Evolutionary conservation across 2,888 invertebrate species (phyloP).

Genomic region (Sminthurides aquaticus): DNA sequence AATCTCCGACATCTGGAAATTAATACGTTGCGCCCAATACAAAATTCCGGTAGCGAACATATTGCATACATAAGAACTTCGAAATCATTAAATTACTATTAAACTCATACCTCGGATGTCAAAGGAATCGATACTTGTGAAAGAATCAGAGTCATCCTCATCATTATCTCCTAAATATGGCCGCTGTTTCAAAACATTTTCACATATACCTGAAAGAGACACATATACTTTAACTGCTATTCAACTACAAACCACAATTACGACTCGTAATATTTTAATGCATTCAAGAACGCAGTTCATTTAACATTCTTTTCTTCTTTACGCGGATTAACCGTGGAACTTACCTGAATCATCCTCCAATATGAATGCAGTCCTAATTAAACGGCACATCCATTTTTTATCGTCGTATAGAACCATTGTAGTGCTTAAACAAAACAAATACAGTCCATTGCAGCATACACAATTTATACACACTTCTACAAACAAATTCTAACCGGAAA

Average conservation of each 20-base stretch:
- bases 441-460: no score
- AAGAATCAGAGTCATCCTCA: constrained; percentile 34
- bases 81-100: neutral
- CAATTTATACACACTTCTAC: no score
- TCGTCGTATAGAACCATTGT: constrained; percentile 90
- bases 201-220: constrained; percentile 35
- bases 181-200: constrained; percentile 39
- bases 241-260: neutral
- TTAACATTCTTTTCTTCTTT: no score
- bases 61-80: neutral
- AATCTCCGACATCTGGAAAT: constrained; percentile 50
- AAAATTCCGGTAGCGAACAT: no score
- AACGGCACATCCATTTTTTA: constrained; percentile 82
- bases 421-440: constrained; percentile 2
- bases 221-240: neutral
- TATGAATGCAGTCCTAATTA: constrained; percentile 89
- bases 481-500: no score
- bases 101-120: constrained; percentile 37
- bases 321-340: constrained; percentile 9
- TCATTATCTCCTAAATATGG: constrained; percentile 35
- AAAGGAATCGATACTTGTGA: constrained; percentile 41
- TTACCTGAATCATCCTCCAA: constrained; percentile 84
- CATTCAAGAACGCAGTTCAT: neutral
- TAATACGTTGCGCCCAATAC: neutral
- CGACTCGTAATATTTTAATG: neutral